phyloP scores from a whole-genome alignment of 2,113 vertebrate species.

The Hystrix cristata region DNA sequence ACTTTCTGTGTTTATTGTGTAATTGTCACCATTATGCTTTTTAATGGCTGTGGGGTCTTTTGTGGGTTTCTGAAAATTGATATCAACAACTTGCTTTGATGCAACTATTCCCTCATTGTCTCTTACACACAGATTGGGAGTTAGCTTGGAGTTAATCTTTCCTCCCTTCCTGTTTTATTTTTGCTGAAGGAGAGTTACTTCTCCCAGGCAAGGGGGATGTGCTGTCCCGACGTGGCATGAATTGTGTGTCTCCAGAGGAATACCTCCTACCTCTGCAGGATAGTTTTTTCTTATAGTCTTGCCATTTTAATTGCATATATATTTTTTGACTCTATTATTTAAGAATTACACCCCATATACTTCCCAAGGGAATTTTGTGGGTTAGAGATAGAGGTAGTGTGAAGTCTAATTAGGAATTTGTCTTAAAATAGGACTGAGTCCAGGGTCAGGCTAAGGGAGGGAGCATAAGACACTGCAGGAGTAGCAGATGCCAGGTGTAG shows the following conservation, averaged over 20 bases:
- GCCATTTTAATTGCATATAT: conserved; percentile 35
- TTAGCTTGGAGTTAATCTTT: not conserved
- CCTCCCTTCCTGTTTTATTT: not conserved
- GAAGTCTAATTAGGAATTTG: conserved; percentile 6
- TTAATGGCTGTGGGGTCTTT: not conserved
- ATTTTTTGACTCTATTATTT: conserved; percentile 52
- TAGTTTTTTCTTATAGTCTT: not conserved
- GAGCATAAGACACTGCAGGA: not conserved
- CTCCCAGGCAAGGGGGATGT: not conserved
- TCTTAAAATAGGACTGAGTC: not conserved
- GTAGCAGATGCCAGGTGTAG: not conserved
- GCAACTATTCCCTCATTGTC: not conserved
- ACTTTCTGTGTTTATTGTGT: not conserved
- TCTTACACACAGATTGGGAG: not conserved
- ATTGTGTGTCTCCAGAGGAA: not conserved
- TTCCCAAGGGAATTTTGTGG: not conserved
- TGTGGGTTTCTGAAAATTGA: conserved; percentile 32
- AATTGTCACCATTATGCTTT: not conserved
- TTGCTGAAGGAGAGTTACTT: not conserved
- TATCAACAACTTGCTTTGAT: not conserved
- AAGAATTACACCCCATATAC: not conserved
- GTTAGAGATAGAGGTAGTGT: not conserved
- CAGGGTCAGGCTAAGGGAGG: not conserved
- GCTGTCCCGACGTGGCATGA: not conserved
- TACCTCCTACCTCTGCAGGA: not conserved